Evolutionary conservation across 2,888 invertebrate species (phyloP), one percentile per base, ranked within the genome.

Genomic region (Leucophenga maculata): DNA sequence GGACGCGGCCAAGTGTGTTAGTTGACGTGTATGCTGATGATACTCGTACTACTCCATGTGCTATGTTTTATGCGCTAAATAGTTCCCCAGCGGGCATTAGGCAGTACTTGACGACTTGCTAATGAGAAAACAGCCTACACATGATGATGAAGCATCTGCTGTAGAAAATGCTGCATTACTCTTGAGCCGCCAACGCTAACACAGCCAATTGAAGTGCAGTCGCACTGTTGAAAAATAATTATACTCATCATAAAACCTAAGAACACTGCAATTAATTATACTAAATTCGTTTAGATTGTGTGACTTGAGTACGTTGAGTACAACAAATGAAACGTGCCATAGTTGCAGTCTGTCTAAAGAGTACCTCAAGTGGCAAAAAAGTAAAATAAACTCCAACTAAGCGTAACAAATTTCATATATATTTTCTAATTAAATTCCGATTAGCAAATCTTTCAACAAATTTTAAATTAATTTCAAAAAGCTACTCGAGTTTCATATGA

Each of bases 191-290:
- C 64, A 52, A 68, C 67, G 16, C 4, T 44, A 71, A 83, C 75
- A 20, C 71, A 60, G 77, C 80, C 83, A 73, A 77, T 54, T 54
- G 20, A 18, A 54, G 55, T 82, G 83, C 82, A 77, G 82, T 65
- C 76, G 82, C 75, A 77, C 82, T 80, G 83, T 80, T 78, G 80
- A 81, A 83, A 80, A 78, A 83, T 83, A 52, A 16, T 55, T 55
- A 13, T 55, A n/a, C n/a, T n/a, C 9, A 48, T 60, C 66, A 59
- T 14, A 72, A 68, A 67, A 67, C 72, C 71, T 71, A 68, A 75
- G 71, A 82, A 79, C 83, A 85, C 59, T 77, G 75, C 80, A 84
- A 84, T 84, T 85, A 84, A 84, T 84, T 84, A 84, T 81, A 81
- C 78, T 82, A 84, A 84, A 82, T 81, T 83, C 85, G 84, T 83